Conservation (phyloP, 1,140 invertebrate species). For the Dendroctonus valens region DNA sequence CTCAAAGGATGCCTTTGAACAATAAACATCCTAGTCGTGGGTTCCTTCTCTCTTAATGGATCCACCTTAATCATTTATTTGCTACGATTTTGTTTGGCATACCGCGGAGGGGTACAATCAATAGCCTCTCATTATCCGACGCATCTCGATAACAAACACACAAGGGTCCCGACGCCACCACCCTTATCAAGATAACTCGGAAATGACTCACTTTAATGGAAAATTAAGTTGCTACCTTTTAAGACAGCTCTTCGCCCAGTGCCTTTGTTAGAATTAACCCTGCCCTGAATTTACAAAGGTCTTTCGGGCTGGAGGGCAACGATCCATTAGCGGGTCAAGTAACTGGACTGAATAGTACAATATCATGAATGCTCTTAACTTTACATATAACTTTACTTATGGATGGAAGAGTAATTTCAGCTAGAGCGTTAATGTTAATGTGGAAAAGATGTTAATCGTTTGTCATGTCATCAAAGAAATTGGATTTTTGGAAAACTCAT, state of each 20-base stretch:
- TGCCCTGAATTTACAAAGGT: conserved; percentile 19
- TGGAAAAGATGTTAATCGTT: no score
- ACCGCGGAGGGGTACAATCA: conserved; percentile 8
- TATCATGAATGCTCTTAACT: not conserved
- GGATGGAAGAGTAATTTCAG: no score
- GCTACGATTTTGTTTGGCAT: not conserved
- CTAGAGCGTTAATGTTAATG: no score
- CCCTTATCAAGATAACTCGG: conserved; percentile 36
- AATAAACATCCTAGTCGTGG: no score
- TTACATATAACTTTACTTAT: no score
- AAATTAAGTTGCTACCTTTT: conserved; percentile 39
- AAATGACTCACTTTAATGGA: conserved; percentile 33
- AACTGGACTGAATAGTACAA: conserved; percentile 10
- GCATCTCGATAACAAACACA: conserved; percentile 18
- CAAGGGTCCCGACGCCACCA: conserved; percentile 9
- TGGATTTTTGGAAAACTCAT: no score
- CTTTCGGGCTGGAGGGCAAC: conserved; percentile 1
- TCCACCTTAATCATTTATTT: no score
- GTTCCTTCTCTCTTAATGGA: no score
- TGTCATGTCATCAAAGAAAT: no score
- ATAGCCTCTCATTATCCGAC: conserved; percentile 5
- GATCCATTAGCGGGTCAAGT: conserved; percentile 21
- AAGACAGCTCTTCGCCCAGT: conserved; percentile 19
- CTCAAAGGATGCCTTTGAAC: no score
- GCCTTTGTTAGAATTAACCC: conserved; percentile 24